These are phyloP conservation scores for Cheirogaleus major DNA, from an alignment of 2,797 vertebrate species.

Conservation along the genomic window DNA sequence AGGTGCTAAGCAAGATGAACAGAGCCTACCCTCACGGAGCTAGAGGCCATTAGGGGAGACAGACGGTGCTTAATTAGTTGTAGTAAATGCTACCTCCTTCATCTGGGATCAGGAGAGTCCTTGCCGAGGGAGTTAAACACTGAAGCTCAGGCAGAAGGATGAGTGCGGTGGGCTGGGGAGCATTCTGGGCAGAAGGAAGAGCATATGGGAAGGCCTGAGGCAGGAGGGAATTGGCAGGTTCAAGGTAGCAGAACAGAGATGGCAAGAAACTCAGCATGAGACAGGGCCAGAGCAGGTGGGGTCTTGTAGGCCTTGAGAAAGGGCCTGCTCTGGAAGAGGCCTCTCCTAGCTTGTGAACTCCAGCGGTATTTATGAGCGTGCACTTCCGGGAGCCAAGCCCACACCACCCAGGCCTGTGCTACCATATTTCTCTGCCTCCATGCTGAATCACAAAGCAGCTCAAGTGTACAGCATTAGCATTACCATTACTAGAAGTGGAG, in stretches of 20 bases:
- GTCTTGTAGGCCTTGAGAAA: neutral
- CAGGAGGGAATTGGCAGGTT: neutral
- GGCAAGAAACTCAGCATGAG: neutral
- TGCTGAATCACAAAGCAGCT: rapidly evolving
- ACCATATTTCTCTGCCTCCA: neutral
- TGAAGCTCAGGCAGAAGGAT: neutral
- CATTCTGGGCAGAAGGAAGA: neutral
- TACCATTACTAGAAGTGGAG: neutral
- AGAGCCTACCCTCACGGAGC: neutral
- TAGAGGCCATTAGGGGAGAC: neutral
- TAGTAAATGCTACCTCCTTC: neutral
- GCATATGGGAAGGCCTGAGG: neutral
- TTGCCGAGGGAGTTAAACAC: neutral
- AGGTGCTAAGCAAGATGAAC: neutral
- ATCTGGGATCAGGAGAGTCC: neutral
- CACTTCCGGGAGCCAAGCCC: neutral
- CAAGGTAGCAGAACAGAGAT: neutral
- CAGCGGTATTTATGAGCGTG: neutral
- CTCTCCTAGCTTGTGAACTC: neutral
- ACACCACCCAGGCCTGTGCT: neutral
- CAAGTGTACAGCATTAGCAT: neutral
- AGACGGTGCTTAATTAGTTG: neutral
- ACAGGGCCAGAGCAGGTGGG: neutral
- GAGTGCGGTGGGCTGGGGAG: neutral
- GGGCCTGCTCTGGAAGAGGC: neutral